phyloP scores from a whole-genome alignment of 2,888 invertebrate species.

The Thecophora atra region DNA sequence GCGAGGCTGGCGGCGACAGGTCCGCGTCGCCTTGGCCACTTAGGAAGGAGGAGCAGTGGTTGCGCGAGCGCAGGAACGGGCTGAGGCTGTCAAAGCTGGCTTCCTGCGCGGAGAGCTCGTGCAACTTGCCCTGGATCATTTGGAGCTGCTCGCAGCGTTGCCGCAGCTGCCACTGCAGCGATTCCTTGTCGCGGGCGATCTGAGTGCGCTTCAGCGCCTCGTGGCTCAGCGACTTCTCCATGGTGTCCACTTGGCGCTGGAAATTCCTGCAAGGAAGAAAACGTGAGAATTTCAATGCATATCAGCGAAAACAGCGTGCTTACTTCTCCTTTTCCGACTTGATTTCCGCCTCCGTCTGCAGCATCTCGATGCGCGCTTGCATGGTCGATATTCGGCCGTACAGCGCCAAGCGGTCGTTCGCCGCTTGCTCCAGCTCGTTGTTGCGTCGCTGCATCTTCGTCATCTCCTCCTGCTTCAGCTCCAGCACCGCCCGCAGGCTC shows the following conservation, averaged over 20 bases:
- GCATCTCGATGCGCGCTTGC: slow-evolving; percentile 86
- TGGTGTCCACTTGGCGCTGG: slow-evolving; percentile 75
- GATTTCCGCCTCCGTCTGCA: slow-evolving; percentile 74
- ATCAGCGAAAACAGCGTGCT: slow-evolving; percentile 54
- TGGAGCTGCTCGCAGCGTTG: slow-evolving; percentile 79
- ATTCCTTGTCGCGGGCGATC: slow-evolving; percentile 85
- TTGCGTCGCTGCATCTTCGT: slow-evolving; percentile 78
- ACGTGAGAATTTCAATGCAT: not conserved
- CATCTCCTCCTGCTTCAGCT: slow-evolving; percentile 87
- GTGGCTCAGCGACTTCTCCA: slow-evolving; percentile 78
- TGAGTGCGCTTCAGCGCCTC: slow-evolving; percentile 82
- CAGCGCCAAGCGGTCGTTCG: slow-evolving; percentile 77
- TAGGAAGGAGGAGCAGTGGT: slow-evolving; percentile 40
- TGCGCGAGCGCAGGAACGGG: slow-evolving; percentile 47
- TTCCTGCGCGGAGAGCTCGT: slow-evolving; percentile 55
- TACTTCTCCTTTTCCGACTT: slow-evolving; percentile 72
- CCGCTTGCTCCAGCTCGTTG: slow-evolving; percentile 76
- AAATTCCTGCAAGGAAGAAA: not conserved
- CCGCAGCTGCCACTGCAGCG: slow-evolving; percentile 85
- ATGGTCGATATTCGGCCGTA: slow-evolving; percentile 80
- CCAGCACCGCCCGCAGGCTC: slow-evolving; percentile 87
- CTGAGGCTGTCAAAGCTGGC: slow-evolving; percentile 49
- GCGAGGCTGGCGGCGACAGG: slow-evolving; percentile 72
- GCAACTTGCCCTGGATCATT: slow-evolving; percentile 57
- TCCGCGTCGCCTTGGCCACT: slow-evolving; percentile 37